These are phyloP conservation scores for Eurois occulta DNA, from an alignment of 2,888 invertebrate genomes.

Conservation along the genomic window DNA sequence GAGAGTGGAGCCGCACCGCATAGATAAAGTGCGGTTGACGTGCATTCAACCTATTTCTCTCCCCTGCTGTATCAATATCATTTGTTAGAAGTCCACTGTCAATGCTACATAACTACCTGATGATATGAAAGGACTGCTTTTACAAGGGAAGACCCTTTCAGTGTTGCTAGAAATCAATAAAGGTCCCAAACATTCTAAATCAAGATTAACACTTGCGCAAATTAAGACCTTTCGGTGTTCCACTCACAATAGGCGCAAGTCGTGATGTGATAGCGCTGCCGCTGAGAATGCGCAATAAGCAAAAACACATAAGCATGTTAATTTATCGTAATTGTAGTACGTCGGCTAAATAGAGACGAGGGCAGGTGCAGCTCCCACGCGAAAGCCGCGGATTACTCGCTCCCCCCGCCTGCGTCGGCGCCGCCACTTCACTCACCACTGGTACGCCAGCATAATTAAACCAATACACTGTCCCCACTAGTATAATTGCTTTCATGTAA, in stretches of 20 bases:
- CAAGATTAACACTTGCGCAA: conserved; percentile 63
- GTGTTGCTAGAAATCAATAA: conserved; percentile 51
- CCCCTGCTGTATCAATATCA: conserved; percentile 44
- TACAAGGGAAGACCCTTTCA: not conserved
- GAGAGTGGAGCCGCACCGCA: conserved; percentile 69
- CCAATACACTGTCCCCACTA: conserved; percentile 44
- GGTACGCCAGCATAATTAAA: conserved; percentile 57
- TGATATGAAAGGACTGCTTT: not conserved
- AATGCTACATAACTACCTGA: conserved; percentile 17
- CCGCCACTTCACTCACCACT: conserved; percentile 52
- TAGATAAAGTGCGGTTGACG: conserved; percentile 75
- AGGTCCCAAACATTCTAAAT: conserved; percentile 48
- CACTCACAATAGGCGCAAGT: conserved; percentile 54
- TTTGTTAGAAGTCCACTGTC: conserved; percentile 22
- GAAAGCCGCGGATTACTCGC: conserved; percentile 72
- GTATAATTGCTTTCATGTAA: conserved; percentile 32
- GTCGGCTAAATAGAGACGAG: conserved; percentile 69
- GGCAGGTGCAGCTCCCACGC: conserved; percentile 79
- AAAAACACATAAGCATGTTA: conserved; percentile 74
- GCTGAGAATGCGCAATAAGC: conserved; percentile 72
- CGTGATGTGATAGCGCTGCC: conserved; percentile 60
- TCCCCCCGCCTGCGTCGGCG: conserved; percentile 54
- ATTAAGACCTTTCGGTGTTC: conserved; percentile 44
- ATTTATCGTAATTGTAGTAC: conserved; percentile 76
- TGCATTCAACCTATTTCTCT: conserved; percentile 54